Evolutionary conservation across 2,888 invertebrate genomes (phyloP).

Genomic region (Lithodes maja): DNA sequence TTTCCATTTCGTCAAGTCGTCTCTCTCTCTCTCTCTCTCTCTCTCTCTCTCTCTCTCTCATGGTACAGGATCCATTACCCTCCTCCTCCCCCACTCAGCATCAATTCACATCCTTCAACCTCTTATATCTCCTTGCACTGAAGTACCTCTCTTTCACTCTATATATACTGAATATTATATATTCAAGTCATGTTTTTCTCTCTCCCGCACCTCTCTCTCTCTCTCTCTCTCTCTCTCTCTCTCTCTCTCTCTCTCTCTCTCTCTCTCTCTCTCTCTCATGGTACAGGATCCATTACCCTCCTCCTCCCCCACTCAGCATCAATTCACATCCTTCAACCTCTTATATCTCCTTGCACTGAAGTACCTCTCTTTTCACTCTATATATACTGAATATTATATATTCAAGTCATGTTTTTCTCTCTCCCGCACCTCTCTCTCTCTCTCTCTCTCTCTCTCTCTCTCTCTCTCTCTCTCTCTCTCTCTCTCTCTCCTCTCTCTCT

Average conservation of each 20-base stretch:
- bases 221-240: neutral
- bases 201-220: too few species aligned
- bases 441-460: neutral
- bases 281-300: neutral
- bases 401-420: too few species aligned
- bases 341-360: neutral
- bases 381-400: neutral
- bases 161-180: neutral
- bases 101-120: neutral
- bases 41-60: neutral
- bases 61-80: neutral
- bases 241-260: conserved; percentile 8
- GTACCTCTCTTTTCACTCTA: neutral
- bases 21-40: conserved; percentile 8
- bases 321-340: neutral
- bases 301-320: neutral
- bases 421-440: too few species aligned
- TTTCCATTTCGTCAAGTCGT: neutral
- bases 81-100: neutral
- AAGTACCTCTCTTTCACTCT: neutral
- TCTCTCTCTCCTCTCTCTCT: neutral
- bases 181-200: too few species aligned
- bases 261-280: neutral
- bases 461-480: conserved; percentile 9
- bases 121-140: neutral